phyloP scores from a whole-genome alignment of 2,888 invertebrate genomes.

The Diarsia mendica region DNA sequence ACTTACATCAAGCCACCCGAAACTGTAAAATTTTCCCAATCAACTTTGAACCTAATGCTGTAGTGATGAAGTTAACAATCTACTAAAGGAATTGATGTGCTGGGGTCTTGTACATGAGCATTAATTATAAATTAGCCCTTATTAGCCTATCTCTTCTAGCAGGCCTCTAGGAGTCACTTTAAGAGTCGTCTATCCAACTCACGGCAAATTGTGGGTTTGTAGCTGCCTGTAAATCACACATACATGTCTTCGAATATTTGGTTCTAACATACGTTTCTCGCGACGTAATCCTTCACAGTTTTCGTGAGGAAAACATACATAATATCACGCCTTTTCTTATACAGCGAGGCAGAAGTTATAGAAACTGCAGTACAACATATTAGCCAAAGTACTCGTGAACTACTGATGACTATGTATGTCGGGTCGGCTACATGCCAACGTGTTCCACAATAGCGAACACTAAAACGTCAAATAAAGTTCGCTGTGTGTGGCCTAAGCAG shows the following conservation, averaged over 20 bases:
- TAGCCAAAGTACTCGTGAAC: not conserved
- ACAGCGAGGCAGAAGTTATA: not conserved
- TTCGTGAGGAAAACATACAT: not conserved
- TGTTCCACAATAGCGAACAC: slow-evolving; percentile 32
- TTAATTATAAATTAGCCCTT: too few relatives aligned
- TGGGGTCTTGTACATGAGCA: too few relatives aligned
- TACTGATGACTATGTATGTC: slow-evolving; percentile 4
- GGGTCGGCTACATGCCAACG: slow-evolving; percentile 13
- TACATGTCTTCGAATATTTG: not conserved
- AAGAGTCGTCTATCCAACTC: too few relatives aligned
- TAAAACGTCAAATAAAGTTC: slow-evolving; percentile 56
- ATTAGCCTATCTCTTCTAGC: too few relatives aligned
- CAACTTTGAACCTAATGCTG: too few relatives aligned
- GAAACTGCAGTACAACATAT: not conserved
- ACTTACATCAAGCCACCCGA: too few relatives aligned
- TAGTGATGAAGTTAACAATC: too few relatives aligned
- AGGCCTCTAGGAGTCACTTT: too few relatives aligned
- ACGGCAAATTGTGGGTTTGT: not conserved
- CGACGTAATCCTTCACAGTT: not conserved
- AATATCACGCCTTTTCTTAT: not conserved
- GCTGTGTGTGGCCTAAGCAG: slow-evolving; percentile 57
- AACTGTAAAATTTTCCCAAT: too few relatives aligned
- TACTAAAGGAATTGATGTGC: too few relatives aligned
- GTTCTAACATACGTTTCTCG: not conserved
- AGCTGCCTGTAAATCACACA: not conserved